phyloP scores from a whole-genome alignment of 2,797 vertebrate species.

The Siniperca scherzeri region DNA sequence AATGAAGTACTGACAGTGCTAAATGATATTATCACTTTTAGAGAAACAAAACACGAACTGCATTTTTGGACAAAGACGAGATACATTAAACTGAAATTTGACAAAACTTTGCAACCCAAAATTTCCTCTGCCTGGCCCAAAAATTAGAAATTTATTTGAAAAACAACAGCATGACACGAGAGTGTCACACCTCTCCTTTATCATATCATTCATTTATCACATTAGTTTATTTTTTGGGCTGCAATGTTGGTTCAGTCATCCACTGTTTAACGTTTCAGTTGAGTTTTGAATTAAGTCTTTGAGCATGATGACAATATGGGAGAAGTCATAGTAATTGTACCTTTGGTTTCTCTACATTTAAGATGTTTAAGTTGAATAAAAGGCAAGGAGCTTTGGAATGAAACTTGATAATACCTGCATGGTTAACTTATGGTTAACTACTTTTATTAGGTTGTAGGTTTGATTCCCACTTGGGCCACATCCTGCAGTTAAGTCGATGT shows the following conservation, averaged over 20 bases:
- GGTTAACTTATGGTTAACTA: background rate
- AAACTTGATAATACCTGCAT: background rate
- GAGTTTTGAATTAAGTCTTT: background rate
- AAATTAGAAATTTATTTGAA: too few relatives aligned
- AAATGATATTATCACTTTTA: background rate
- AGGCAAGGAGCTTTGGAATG: background rate
- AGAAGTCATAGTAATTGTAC: background rate
- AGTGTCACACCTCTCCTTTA: background rate
- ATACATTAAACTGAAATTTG: background rate
- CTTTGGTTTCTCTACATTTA: conserved; percentile 1
- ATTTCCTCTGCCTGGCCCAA: background rate
- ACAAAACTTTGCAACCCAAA: background rate
- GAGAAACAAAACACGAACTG: background rate
- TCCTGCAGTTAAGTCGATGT: background rate
- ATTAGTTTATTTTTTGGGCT: background rate
- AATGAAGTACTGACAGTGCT: background rate
- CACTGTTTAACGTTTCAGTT: background rate
- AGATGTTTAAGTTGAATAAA: conserved; percentile 3
- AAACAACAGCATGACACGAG: background rate
- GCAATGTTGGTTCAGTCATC: too few relatives aligned
- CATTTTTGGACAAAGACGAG: background rate
- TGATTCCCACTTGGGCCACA: background rate
- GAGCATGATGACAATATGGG: background rate
- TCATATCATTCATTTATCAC: background rate
- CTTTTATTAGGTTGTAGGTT: background rate